Base-by-base conservation (phyloP, 2,888 invertebrate species). In the Hololepta plana region DNA sequence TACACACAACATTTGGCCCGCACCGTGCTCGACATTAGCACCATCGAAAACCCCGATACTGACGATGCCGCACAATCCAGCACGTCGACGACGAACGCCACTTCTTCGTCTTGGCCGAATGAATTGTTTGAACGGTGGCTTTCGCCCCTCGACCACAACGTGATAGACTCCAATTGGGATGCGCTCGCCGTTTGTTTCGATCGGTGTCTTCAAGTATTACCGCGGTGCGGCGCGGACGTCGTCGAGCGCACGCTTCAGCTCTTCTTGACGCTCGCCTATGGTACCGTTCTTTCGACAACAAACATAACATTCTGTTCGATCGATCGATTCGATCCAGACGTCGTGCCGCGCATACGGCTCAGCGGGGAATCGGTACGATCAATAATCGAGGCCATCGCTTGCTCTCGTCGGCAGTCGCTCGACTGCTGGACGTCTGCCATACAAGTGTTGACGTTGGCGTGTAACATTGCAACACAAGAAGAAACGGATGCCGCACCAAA, bases 201-300 rank as follows among this genome's bases (percentile, higher is more conserved):
- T 41, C 60, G 62, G 35, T 60, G 79, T 39, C 73, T 77, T 44
- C 61, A 64, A n/a, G 67, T 72, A 38, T 51, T 72, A 24, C 67
- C 70, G 39, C 44, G 64, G 64, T 67, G 71, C 50, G 68, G 72
- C 26, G 71, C 77, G 46, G 66, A 73, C 11, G 75, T 76, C 47
- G 64, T 88, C 47, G 88, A 88, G 54, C 71, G 81, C 45, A 72
- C 84, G 24, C 59, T 88, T 17, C 79, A 84, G 37, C 59, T 88
- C 37, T 90, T 88, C 84, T 59, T 90, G 34, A 85, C 82, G 3
- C 58, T 88, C 33, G 85, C 84, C 66, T n/a, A n/a, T n/a, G n/a
- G n/a, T n/a, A n/a, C n/a, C n/a, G n/a, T n/a, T n/a, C n/a, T n/a
- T n/a, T n/a, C n/a, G n/a, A n/a, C n/a, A n/a, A n/a, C n/a, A n/a